phyloP scores from a whole-genome alignment of 2,888 invertebrate species.

The Enchytraeus crypticus region DNA sequence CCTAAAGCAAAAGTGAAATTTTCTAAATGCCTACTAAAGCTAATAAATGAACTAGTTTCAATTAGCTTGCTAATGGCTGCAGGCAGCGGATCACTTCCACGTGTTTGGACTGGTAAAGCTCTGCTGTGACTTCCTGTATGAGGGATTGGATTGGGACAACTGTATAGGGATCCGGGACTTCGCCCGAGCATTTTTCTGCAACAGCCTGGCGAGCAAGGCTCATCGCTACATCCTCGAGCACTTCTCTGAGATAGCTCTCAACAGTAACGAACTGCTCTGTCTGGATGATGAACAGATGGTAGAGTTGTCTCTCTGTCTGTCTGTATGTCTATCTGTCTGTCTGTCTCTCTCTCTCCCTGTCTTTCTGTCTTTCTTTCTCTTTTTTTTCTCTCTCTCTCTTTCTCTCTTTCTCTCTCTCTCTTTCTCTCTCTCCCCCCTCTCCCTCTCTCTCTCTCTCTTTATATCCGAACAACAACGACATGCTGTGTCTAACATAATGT shows the following conservation, averaged over 20 bases:
- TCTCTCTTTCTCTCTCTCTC: slow-evolving; percentile 4
- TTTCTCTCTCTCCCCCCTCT: slow-evolving; percentile 2
- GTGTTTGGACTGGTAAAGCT: slow-evolving; percentile 70
- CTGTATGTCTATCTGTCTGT: too few relatives aligned
- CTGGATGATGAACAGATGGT: slow-evolving; percentile 1
- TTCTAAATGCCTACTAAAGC: too few relatives aligned
- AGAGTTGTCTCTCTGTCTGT: too few relatives aligned
- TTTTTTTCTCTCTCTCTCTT: slow-evolving; percentile 6
- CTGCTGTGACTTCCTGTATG: slow-evolving; percentile 68
- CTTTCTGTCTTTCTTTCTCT: too few relatives aligned
- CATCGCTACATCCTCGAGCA: slow-evolving; percentile 59
- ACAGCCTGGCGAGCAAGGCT: slow-evolving; percentile 62
- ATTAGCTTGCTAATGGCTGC: too few relatives aligned
- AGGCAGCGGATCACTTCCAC: slow-evolving; percentile 76
- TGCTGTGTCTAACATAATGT: too few relatives aligned
- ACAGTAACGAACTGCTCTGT: slow-evolving; percentile 28
- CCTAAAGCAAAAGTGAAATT: too few relatives aligned
- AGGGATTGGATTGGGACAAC: slow-evolving; percentile 64
- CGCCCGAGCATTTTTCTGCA: slow-evolving; percentile 67
- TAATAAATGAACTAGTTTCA: too few relatives aligned
- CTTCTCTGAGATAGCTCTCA: slow-evolving; percentile 33
- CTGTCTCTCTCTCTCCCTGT: too few relatives aligned
- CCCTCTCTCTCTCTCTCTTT: too few relatives aligned
- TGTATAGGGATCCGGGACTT: slow-evolving; percentile 77
- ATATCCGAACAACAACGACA: too few relatives aligned